Evolutionary conservation across 2,113 vertebrate genomes (phyloP), one percentile per base, ranked within the genome.

Genomic region (Oplegnathus fasciatus): DNA sequence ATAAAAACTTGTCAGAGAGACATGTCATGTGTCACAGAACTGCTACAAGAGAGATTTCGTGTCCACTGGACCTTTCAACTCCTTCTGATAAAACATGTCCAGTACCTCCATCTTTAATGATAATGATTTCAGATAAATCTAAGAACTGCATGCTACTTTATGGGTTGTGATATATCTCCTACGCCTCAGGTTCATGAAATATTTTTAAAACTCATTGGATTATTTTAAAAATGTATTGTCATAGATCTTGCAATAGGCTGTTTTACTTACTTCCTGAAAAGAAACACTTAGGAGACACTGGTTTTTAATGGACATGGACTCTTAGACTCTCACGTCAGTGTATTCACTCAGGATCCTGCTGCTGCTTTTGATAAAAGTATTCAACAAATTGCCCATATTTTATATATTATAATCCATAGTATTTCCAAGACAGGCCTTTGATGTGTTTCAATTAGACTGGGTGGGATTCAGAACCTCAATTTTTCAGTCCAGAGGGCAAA

Each of bases 1-100:
- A 85, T 80, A 75, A 80, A 75, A 46, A 66, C 48, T 52, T 87
- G 69, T 83, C 62, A 83, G 26, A 32, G 6, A 24, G 67, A 75
- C 64, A 71, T 42, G 34, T 22, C 24, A 58, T 69, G 78, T 66
- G 58, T 71, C 55, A 75, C 46, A 54, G 37, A 22, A 28, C 57
- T 22, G 70, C 10, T 28, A 62, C 60, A 42, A 28, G 55, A 37
- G 37, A 68, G 32, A 52, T 32, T 55, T 52, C 4, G 28, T 50
- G 57, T 69, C 24, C 34, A 60, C 69, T 58, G 22, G 37, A 62
- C 22, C 5, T 50, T 54, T 70, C 57, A 58, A 26, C 40, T 24
- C 18, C 30, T 65, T 22, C 64, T 34, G n/a, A 61, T 58, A 40
- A 32, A 67, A 24, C 46, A 57, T 4, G 10, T 17, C 22, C 20